phyloP scores from a whole-genome alignment of 2,113 vertebrate species.

The Cheilinus undulatus region DNA sequence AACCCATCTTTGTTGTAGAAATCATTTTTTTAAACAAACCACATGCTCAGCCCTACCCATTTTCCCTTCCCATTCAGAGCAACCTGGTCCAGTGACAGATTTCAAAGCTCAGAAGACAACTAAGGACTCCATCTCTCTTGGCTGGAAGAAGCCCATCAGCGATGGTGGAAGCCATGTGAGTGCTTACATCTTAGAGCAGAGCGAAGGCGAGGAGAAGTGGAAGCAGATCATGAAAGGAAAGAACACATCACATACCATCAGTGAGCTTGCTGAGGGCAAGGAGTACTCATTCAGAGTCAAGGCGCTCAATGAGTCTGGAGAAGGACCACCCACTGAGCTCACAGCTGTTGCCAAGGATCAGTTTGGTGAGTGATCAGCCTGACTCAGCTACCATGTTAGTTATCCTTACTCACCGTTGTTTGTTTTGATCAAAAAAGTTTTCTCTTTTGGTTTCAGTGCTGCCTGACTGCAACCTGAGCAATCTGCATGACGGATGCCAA shows the following conservation, averaged over 20 bases:
- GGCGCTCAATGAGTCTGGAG: conserved; percentile 94
- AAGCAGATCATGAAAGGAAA: conserved; percentile 89
- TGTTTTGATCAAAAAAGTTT: neutral
- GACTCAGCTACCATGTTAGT: neutral
- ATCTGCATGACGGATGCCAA: conserved; percentile 89
- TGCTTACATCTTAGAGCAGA: conserved; percentile 91
- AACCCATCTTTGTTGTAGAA: neutral
- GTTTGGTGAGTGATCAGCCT: conserved; percentile 85
- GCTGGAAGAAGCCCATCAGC: conserved; percentile 94
- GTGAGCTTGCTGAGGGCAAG: conserved; percentile 91
- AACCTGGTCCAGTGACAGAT: conserved; percentile 94
- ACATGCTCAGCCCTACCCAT: neutral
- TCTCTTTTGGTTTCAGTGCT: conserved; percentile 80
- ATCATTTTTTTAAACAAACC: neutral
- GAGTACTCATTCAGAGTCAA: conserved; percentile 93
- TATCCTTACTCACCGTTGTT: neutral
- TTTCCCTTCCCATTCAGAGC: conserved; percentile 83
- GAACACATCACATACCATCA: conserved; percentile 85
- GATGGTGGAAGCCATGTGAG: conserved; percentile 93
- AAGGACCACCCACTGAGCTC: conserved; percentile 91
- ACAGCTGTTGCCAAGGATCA: conserved; percentile 91
- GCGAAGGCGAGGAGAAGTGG: conserved; percentile 91
- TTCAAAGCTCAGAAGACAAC: conserved; percentile 88
- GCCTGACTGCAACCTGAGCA: conserved; percentile 93
- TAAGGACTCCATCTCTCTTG: conserved; percentile 90